Conservation (phyloP, 2,888 invertebrate species). For the Chrysomela aeneicollis region DNA sequence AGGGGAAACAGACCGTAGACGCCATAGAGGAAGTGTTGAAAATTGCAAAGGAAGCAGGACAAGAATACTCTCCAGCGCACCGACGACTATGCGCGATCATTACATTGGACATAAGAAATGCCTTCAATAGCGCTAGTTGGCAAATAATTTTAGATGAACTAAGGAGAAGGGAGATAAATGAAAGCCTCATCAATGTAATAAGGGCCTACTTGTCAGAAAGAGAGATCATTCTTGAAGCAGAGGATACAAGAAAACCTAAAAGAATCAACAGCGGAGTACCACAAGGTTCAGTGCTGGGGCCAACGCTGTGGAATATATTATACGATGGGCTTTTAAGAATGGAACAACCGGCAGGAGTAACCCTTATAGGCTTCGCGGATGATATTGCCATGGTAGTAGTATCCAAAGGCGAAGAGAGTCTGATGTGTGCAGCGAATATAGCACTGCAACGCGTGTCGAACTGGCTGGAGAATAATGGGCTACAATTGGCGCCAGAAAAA, state of each 20-base stretch:
- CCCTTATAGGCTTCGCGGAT: conserved; percentile 23
- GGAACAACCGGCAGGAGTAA: conserved; percentile 23
- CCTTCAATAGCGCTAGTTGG: conserved; percentile 20
- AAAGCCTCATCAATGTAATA: conserved; percentile 23
- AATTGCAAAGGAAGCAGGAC: no score
- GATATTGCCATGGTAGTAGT: conserved; percentile 18
- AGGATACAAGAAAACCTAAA: background rate
- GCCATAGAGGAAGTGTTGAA: no score
- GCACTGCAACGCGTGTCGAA: no score
- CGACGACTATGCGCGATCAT: no score
- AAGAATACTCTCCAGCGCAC: background rate
- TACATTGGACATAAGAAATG: conserved; percentile 7
- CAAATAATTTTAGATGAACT: conserved; percentile 20
- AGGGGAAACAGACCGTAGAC: no score
- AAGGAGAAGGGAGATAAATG: conserved; percentile 14
- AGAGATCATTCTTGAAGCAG: conserved; percentile 8
- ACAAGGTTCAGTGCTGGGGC: conserved; percentile 29
- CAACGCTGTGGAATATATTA: conserved; percentile 25
- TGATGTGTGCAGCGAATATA: no score
- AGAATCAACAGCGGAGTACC: conserved; percentile 28
- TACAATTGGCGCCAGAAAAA: no score
- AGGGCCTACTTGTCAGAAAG: conserved; percentile 10
- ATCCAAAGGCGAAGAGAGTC: background rate
- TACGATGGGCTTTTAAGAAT: conserved; percentile 18
- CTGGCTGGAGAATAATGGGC: no score